Base-by-base conservation (phyloP, 2,888 invertebrate species). In the Stenchaetothrips biformis region DNA sequence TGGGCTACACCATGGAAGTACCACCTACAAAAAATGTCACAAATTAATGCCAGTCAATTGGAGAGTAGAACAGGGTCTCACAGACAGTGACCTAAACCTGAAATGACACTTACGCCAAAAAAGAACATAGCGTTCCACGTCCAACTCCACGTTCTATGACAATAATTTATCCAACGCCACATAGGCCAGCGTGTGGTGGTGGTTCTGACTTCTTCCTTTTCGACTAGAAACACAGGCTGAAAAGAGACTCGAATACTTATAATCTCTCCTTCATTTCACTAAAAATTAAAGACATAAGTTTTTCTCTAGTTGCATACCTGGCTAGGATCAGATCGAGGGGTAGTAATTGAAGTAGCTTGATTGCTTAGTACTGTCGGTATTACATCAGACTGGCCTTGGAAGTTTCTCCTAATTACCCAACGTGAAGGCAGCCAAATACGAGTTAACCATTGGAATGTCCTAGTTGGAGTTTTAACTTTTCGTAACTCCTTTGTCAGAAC, bases 41-140 rank as follows among this genome's bases (percentile, higher is more conserved):
- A 77, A 78, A 81, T 80, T 11, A 48, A 82, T 27, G 16, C 62
- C 11, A 48, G 78, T 49, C 21, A 16, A 79, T 27, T 18, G 13
- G 21, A 9, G 48, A 49, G 21, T 53, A 21, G 18, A 18, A 3
- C 47, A 21, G 27, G 47, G 18, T 48, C 48, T 7, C 18, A 18
- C 37, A 18, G 16, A 21, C 4, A 78, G 48, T 78, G 78, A 79
- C n/a, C 4, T 79, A 25, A 13, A 79, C 59, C 47, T 78, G 48
- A 81, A 11, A 21, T 49, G 48, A 4, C 27, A 78, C 85, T 85
- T 84, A 89, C 89, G 82, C 95, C 95, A 84, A 97, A 91, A 84
- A 96, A 90, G 87, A 95, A 97, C 93, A 97, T 95, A 83, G 95
- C 93, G 87, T 96, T 97, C 94, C 96, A 95, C 77, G 94, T 94